phyloP scores from a whole-genome alignment of 2,113 vertebrate species.

The Marmota monax region DNA sequence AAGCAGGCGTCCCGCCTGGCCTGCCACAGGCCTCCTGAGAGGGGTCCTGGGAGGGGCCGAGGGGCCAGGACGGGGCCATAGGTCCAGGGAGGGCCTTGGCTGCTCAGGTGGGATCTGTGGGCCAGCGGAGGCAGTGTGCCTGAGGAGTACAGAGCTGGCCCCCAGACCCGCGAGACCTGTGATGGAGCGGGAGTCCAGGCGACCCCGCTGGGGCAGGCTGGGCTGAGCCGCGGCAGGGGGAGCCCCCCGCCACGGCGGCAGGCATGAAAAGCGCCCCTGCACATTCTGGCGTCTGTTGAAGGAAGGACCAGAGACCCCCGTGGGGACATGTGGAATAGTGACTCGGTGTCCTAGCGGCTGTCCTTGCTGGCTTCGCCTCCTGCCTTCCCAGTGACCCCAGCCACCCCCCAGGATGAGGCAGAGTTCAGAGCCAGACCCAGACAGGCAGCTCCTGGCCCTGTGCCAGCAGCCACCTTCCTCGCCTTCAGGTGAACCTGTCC shows the following conservation, averaged over 20 bases:
- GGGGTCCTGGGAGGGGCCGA: not conserved
- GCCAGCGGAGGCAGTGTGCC: accelerated
- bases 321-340: accelerated
- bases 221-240: not conserved
- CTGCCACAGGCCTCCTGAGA: not conserved
- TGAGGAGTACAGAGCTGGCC: not conserved
- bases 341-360: accelerated
- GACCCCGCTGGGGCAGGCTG: accelerated
- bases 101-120: not conserved
- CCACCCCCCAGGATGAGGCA: accelerated
- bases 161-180: not conserved
- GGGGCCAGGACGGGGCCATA: accelerated
- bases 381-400: accelerated
- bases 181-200: accelerated
- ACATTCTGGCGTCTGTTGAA: not conserved
- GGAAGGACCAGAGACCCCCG: not conserved
- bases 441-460: accelerated
- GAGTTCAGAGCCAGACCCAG: not conserved
- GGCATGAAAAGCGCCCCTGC: accelerated
- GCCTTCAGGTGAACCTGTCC: accelerated
- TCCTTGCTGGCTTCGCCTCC: not conserved
- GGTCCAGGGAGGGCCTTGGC: accelerated
- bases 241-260: not conserved
- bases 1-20: no score
- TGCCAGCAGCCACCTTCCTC: accelerated